Conservation (phyloP, 2,113 vertebrate genomes). For the Antidorcas marsupialis region DNA sequence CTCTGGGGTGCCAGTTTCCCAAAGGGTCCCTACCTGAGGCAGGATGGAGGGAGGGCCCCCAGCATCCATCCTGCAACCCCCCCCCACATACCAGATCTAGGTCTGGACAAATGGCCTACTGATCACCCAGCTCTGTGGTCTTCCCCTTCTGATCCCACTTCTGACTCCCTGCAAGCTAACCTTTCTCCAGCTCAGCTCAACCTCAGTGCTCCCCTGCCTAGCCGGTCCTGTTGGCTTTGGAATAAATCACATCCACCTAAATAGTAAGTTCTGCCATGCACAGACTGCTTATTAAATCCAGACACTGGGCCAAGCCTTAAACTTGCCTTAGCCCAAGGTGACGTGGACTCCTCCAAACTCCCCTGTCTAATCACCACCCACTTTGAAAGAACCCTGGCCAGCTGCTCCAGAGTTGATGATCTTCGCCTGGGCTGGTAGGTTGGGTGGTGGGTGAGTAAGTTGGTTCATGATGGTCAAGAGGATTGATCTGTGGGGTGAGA, state of each 20-base stretch:
- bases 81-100: neutral
- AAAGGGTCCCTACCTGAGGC: neutral
- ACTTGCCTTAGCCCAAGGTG: neutral
- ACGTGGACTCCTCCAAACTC: neutral
- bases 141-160: neutral
- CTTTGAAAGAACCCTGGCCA: neutral
- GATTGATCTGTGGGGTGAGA: no score
- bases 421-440: neutral
- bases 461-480: neutral
- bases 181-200: neutral
- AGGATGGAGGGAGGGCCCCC: neutral
- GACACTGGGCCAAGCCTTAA: neutral
- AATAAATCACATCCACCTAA: neutral
- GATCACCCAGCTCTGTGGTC: neutral
- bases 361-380: neutral
- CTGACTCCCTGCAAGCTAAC: no score
- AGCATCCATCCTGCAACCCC: neutral
- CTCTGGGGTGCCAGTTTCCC: neutral
- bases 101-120: neutral
- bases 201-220: no score
- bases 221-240: neutral
- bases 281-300: accelerated
- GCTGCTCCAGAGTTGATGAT: neutral
- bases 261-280: neutral
- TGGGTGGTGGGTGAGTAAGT: neutral